phyloP scores from a whole-genome alignment of 1,140 invertebrate genomes.

The Drosophila mauritiana region DNA sequence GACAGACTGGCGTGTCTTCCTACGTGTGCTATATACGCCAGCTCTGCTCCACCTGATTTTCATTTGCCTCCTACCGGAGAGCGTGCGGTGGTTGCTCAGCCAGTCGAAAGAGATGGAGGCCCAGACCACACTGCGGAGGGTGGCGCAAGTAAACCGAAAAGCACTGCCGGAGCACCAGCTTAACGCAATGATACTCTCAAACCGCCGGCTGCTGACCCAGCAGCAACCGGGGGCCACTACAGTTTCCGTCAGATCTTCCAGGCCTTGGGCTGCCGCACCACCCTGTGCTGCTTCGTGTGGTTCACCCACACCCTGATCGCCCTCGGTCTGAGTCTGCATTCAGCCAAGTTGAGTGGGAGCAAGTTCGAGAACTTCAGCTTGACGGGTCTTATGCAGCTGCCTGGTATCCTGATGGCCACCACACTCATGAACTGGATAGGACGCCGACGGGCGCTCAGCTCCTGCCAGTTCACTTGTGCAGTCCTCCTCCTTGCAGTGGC shows the following conservation, averaged over 20 bases:
- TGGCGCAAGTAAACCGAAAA: constrained; percentile 89
- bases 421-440: constrained; percentile 87
- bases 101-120: constrained; percentile 88
- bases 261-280: constrained; percentile 86
- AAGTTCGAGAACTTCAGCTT: constrained; percentile 90
- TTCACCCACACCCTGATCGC: constrained; percentile 89
- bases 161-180: constrained; percentile 86
- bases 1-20: constrained; percentile 89
- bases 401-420: constrained; percentile 88
- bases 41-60: constrained; percentile 88
- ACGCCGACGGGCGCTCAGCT: constrained; percentile 85
- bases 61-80: constrained; percentile 87
- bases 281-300: constrained; percentile 89
- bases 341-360: constrained; percentile 89
- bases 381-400: constrained; percentile 89
- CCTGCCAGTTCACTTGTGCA: constrained; percentile 85
- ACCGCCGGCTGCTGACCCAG: constrained; percentile 56
- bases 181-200: constrained; percentile 75
- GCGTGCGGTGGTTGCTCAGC: constrained; percentile 90
- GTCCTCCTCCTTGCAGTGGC: constrained; percentile 67
- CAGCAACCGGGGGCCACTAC: constrained; percentile 74
- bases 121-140: constrained; percentile 86
- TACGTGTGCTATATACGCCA: constrained; percentile 88
- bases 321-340: constrained; percentile 92
- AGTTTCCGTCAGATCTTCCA: constrained; percentile 84